Base-by-base conservation (phyloP, 2,797 vertebrate genomes). In the Sitta carolinensis region DNA sequence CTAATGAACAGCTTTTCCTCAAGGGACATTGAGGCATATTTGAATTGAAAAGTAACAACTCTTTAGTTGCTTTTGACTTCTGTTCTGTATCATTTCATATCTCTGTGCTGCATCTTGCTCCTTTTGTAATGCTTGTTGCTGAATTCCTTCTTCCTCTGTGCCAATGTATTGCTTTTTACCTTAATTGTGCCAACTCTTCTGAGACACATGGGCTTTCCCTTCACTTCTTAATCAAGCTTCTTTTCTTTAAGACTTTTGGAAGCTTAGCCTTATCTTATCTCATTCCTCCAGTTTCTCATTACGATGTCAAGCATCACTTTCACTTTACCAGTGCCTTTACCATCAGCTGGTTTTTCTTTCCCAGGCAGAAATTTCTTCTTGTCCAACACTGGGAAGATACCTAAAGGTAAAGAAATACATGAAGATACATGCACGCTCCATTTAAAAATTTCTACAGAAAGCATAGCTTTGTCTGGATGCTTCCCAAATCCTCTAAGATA, bases 251-350 rank as follows among this genome's bases (percentile, higher is more conserved):
- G 83, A 61, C 34, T 79, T 94, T 76, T 72, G 0, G 0, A 18
- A 84, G 68, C n/a, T 85, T 82, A 94, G 30, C 50, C 42, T 95
- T 96, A 95, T 89, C 89, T 96, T 92, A 93, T 93, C 87, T 79
- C 50, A 67, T 77, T 68, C 45, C 85, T 89, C 74, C 50, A 82
- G 85, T 77, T 84, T 87, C 85, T 82, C 58, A 52, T 93, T 94
- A 61, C 64, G 40, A 13, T 30, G 80, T 95, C 80, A 93, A 70
- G 74, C 72, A 90, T 87, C 77, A 91, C 91, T 94, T 96, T 91
- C 87, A 57, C 83, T 87, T 91, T 88, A 38, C 52, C 67, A 45
- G 55, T 63, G 79, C 75, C 55, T 81, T 89, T 90, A 51, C 59
- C 48, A 70, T 79, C 82, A 68, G 45, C 58, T 70, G n/a, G 32